Evolutionary conservation across 2,888 invertebrate genomes (phyloP).

Genomic region (Blastobasis adustella): DNA sequence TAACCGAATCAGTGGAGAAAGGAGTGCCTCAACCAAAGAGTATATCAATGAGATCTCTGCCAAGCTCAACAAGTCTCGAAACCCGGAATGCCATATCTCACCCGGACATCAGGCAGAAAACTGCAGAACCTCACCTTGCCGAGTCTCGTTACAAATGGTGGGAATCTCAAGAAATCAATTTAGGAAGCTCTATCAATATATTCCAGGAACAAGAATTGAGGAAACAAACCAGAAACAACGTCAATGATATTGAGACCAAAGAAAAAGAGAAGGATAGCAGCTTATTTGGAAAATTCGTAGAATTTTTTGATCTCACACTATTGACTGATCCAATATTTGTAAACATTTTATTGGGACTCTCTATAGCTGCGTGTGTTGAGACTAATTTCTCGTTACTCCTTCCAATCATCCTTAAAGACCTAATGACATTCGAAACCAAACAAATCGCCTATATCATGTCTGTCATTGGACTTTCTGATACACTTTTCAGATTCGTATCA

Average conservation of each 20-base stretch:
- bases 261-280: conserved; percentile 27
- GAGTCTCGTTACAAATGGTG: conserved; percentile 68
- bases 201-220: conserved; percentile 53
- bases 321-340: conserved; percentile 80
- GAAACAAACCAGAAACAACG: conserved; percentile 8
- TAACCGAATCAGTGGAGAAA: conserved; percentile 33
- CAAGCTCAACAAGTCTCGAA: conserved; percentile 37
- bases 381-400: conserved; percentile 79
- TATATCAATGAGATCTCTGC: conserved; percentile 53
- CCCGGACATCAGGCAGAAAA: conserved; percentile 50
- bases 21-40: conserved; percentile 42
- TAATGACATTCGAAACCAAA: conserved; percentile 70
- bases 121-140: conserved; percentile 31
- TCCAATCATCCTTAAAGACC: conserved; percentile 79
- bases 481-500: conserved; percentile 76
- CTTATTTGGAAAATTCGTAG: conserved; percentile 45
- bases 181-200: conserved; percentile 76
- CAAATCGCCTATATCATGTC: conserved; percentile 79
- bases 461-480: conserved; percentile 72
- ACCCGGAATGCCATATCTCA: conserved; percentile 57
- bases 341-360: conserved; percentile 79
- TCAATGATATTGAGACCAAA: conserved; percentile 18
- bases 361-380: conserved; percentile 80
- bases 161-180: conserved; percentile 73
- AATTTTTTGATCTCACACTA: conserved; percentile 78